A percentile compares a stretch with the other conserved stretches of the same genome.
These are phyloP conservation scores for Wiebesia pumilae DNA, from an alignment of 1,140 invertebrate genomes.

Conservation along the genomic window DNA sequence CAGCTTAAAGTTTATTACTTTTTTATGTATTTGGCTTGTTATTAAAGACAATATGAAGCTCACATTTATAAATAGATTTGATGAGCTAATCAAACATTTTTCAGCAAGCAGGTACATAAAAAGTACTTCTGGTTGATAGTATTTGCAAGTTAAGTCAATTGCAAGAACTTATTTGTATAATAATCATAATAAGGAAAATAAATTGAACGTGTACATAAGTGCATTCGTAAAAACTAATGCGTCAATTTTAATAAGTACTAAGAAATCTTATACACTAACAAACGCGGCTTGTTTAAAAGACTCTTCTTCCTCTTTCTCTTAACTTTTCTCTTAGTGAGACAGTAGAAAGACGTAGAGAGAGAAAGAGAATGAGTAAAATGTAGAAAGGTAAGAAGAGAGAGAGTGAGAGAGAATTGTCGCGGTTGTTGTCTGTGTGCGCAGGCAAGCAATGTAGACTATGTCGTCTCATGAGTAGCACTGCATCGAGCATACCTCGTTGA, in stretches of 20 bases:
- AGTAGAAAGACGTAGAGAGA: constrained; percentile 26
- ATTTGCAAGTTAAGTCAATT: background rate
- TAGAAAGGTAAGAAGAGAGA: background rate
- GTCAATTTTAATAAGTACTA: constrained; percentile 52
- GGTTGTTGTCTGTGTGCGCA: background rate
- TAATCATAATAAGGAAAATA: constrained; percentile 15
- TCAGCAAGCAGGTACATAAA: background rate
- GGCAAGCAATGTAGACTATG: constrained; percentile 8
- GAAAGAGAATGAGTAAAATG: background rate
- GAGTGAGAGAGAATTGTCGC: background rate
- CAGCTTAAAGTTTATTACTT: background rate
- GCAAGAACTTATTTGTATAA: background rate
- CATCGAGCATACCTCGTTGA: constrained; percentile 12
- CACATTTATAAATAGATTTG: background rate
- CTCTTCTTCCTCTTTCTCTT: background rate
- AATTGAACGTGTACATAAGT: background rate
- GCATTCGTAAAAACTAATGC: constrained; percentile 23
- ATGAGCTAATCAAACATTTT: background rate
- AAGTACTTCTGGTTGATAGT: background rate
- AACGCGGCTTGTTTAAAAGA: constrained; percentile 29
- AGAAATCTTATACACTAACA: constrained; percentile 12
- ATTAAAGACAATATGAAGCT: background rate
- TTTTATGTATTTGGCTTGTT: background rate
- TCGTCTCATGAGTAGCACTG: background rate
- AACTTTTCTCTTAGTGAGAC: background rate